These are phyloP conservation scores for Subacronicta megacephala DNA, from an alignment of 2,888 invertebrate genomes.

Conservation along the genomic window DNA sequence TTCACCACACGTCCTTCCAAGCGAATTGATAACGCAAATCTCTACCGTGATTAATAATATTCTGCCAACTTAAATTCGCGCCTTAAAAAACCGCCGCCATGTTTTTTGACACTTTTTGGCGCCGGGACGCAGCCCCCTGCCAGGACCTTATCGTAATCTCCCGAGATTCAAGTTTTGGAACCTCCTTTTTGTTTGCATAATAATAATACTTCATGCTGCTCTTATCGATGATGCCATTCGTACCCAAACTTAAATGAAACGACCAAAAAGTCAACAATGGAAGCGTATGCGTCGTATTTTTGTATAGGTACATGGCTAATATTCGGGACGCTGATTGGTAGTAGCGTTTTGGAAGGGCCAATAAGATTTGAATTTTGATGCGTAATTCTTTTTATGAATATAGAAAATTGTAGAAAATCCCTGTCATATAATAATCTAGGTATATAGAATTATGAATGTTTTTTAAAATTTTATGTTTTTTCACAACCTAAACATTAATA, in stretches of 20 bases:
- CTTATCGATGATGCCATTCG: conserved; percentile 59
- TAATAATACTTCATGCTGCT: conserved; percentile 63
- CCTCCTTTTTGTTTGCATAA: conserved; percentile 63
- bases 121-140: conserved; percentile 67
- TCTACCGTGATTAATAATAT: conserved; percentile 63
- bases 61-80: conserved; percentile 62
- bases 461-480: too few species aligned
- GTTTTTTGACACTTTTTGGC: conserved; percentile 77
- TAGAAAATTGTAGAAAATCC: conserved; percentile 9
- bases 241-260: conserved; percentile 48
- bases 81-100: conserved; percentile 53
- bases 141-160: conserved; percentile 72
- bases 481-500: too few species aligned
- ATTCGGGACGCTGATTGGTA: conserved; percentile 27
- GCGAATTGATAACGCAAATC: conserved; percentile 62
- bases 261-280: conserved; percentile 54
- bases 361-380: conserved; percentile 30
- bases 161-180: conserved; percentile 63
- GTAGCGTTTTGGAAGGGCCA: conserved; percentile 21
- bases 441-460: too few species aligned
- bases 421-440: conserved; percentile 1
- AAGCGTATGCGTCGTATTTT: conserved; percentile 37
- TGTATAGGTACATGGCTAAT: conserved; percentile 24
- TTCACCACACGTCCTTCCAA: conserved; percentile 41
- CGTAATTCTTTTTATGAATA: conserved; percentile 21